A percentile compares a stretch with the other conserved stretches of the same genome.
These are phyloP conservation scores for Bradypodion pumilum DNA, from an alignment of 2,797 vertebrate genomes.

Conservation along the genomic window DNA sequence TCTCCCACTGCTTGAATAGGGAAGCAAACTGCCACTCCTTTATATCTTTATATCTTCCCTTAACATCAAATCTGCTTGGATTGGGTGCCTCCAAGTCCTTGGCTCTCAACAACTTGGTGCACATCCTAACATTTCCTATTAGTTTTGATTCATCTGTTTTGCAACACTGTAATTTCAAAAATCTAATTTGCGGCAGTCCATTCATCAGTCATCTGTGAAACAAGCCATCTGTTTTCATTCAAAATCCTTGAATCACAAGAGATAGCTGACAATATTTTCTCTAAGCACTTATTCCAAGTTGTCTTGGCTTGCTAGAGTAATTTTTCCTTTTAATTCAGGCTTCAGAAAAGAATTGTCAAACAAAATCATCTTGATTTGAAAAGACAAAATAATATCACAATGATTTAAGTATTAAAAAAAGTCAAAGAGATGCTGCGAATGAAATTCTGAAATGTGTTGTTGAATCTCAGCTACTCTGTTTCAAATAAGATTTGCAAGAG, in stretches of 20 bases:
- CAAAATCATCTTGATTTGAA: slow-evolving; percentile 33
- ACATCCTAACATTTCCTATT: slow-evolving; percentile 37
- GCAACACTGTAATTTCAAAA: slow-evolving; percentile 24
- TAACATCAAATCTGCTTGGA: too few relatives aligned
- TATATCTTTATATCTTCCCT: too few relatives aligned
- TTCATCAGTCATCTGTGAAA: slow-evolving; percentile 62
- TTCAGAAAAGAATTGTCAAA: slow-evolving; percentile 49
- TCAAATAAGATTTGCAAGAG: slow-evolving; percentile 33
- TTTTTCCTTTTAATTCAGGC: slow-evolving; percentile 51
- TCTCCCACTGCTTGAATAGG: too few relatives aligned
- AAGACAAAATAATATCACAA: slow-evolving; percentile 43
- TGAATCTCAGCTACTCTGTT: background rate
- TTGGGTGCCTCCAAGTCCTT: too few relatives aligned
- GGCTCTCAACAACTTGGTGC: too few relatives aligned
- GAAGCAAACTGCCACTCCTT: too few relatives aligned
- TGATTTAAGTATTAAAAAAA: slow-evolving; percentile 51
- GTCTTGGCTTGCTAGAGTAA: slow-evolving; percentile 50
- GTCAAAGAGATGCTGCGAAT: slow-evolving; percentile 34
- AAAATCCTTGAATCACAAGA: slow-evolving; percentile 43
- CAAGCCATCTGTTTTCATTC: slow-evolving; percentile 61
- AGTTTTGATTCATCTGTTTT: slow-evolving; percentile 35
- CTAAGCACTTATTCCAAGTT: slow-evolving; percentile 42
- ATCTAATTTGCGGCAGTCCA: slow-evolving; percentile 45
- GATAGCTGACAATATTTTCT: slow-evolving; percentile 58
- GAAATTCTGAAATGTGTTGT: slow-evolving; percentile 16